Percentiles rank a stretch among this genome's conserved stretches.
phyloP scores from a whole-genome alignment of 1,140 invertebrate genomes.

The Stegodyphus dumicola region DNA sequence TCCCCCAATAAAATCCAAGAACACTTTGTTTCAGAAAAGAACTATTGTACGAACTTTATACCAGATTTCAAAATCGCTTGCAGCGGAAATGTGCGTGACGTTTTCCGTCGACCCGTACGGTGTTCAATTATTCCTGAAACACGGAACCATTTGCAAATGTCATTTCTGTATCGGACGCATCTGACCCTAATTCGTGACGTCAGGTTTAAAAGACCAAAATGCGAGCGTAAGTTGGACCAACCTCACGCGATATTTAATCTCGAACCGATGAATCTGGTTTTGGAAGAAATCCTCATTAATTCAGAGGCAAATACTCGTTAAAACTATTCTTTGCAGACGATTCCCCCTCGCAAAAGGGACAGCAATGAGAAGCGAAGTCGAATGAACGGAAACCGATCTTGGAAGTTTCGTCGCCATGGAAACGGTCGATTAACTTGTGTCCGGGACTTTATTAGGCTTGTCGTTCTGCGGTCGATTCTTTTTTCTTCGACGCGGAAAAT shows the following conservation, averaged over 20 bases:
- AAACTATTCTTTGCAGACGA: slow-evolving; percentile 24
- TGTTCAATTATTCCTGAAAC: no score
- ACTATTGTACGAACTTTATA: no score
- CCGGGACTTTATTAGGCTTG: slow-evolving; percentile 38
- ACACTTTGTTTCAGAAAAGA: no score
- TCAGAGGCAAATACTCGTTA: neutral
- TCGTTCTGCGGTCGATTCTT: slow-evolving; percentile 15
- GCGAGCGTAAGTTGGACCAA: no score
- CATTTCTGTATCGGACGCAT: no score
- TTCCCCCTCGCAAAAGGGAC: neutral
- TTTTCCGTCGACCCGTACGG: no score
- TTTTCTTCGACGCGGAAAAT: neutral
- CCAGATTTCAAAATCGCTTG: no score
- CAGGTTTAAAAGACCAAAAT: no score
- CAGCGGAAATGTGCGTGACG: no score
- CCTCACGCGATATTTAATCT: slow-evolving; percentile 1
- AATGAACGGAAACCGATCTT: slow-evolving; percentile 31
- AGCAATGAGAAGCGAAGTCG: neutral
- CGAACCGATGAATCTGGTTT: neutral
- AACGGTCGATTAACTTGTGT: slow-evolving; percentile 28
- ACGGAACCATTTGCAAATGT: no score
- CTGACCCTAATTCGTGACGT: no score
- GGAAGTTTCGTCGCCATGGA: slow-evolving; percentile 21
- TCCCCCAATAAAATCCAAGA: no score
- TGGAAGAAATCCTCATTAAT: neutral